Percentiles rank a stretch among this genome's conserved stretches.
Conservation (phyloP, 2,113 vertebrate genomes). For the Chlamydotis undulata region DNA sequence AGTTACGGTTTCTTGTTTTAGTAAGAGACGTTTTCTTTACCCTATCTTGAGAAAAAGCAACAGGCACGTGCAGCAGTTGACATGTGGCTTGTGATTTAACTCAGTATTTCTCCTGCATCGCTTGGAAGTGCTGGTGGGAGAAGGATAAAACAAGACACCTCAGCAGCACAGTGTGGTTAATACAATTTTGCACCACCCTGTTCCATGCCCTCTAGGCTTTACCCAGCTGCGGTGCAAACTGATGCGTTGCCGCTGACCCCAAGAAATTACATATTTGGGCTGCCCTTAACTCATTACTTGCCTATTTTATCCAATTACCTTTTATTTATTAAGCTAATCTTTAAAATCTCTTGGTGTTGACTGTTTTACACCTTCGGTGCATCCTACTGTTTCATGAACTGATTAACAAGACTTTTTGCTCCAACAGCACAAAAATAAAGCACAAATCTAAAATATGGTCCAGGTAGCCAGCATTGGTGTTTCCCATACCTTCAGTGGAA, state of each 20-base stretch:
- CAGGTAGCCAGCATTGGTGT: neutral
- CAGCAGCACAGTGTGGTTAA: neutral
- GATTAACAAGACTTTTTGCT: slow-evolving; percentile 5
- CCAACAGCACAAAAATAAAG: neutral
- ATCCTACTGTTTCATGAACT: slow-evolving; percentile 22
- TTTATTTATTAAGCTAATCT: slow-evolving; percentile 28
- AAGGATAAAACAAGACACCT: neutral
- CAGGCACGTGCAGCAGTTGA: neutral
- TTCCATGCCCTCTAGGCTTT: neutral
- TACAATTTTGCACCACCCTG: neutral
- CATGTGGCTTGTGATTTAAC: fast-evolving
- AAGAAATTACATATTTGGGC: neutral
- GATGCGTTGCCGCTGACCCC: neutral
- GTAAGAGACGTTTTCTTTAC: neutral
- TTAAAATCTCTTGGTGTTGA: neutral
- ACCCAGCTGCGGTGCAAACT: neutral
- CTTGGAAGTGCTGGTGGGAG: neutral
- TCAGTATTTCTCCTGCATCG: neutral
- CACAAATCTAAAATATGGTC: neutral
- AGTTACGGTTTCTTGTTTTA: neutral
- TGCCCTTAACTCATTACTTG: neutral
- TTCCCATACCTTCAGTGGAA: neutral
- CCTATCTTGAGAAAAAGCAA: neutral
- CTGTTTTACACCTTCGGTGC: neutral
- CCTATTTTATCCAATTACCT: neutral